These are phyloP conservation scores for Porites australiensis DNA, from an alignment of 64 coral and sea anemone genomes.

Conservation along the genomic window DNA sequence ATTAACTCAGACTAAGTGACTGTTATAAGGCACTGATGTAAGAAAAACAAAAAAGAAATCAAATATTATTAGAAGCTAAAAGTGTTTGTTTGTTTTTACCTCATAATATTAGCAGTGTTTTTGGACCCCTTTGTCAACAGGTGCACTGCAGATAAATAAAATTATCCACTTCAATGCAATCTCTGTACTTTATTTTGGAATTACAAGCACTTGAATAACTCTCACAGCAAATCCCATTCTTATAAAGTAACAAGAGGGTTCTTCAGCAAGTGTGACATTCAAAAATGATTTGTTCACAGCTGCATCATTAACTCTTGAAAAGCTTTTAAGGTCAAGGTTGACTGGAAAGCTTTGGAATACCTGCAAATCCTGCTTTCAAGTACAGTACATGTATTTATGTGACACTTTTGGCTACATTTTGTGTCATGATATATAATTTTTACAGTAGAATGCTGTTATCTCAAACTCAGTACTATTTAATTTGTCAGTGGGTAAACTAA, in stretches of 20 bases:
- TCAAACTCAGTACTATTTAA: too few relatives aligned
- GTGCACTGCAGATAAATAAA: too few relatives aligned
- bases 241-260: constrained; percentile 26
- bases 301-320: constrained; percentile 34
- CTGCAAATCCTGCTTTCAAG: not conserved
- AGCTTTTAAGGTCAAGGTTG: not conserved
- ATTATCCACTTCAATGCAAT: too few relatives aligned
- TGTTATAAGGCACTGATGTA: too few relatives aligned
- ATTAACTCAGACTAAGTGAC: too few relatives aligned
- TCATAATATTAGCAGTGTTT: too few relatives aligned
- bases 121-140: too few relatives aligned
- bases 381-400: not conserved
- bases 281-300: constrained; percentile 35
- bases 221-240: constrained; percentile 2
- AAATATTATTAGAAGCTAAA: too few relatives aligned
- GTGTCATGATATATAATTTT: too few relatives aligned
- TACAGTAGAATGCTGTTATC: not conserved
- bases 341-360: not conserved
- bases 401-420: not conserved
- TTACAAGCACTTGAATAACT: constrained; percentile 16
- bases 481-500: too few relatives aligned
- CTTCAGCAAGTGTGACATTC: constrained; percentile 19
- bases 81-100: too few relatives aligned
- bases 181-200: not conserved
- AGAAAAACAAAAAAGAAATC: too few relatives aligned